phyloP scores from a whole-genome alignment of 1,140 invertebrate species.

The Halesus radiatus region DNA sequence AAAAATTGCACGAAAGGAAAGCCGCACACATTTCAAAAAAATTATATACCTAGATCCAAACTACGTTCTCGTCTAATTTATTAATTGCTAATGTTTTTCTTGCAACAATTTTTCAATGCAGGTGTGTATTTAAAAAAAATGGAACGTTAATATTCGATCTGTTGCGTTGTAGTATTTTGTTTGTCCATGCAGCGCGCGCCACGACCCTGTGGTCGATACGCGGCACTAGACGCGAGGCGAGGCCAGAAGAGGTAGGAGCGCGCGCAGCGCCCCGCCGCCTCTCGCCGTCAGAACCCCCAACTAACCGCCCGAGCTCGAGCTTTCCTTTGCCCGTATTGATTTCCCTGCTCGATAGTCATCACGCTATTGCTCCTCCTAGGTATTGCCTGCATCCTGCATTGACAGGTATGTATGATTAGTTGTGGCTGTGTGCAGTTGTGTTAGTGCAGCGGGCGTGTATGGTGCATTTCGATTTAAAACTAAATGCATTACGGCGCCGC shows the following conservation, averaged over 20 bases:
- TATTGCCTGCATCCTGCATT: not conserved
- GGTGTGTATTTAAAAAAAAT: not conserved
- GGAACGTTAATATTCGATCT: not conserved
- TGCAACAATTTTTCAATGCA: too few relatives aligned
- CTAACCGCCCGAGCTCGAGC: not conserved
- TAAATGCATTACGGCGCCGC: not conserved
- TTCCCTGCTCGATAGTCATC: slow-evolving; percentile 35
- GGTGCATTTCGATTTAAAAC: not conserved
- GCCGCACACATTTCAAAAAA: too few relatives aligned
- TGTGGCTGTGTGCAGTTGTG: not conserved
- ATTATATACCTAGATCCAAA: too few relatives aligned
- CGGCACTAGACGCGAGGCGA: slow-evolving; percentile 27
- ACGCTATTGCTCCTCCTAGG: slow-evolving; percentile 4
- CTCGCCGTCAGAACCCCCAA: not conserved
- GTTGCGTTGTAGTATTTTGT: not conserved
- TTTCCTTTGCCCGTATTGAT: slow-evolving; percentile 40
- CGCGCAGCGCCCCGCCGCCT: slow-evolving; percentile 25
- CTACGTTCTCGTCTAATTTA: too few relatives aligned
- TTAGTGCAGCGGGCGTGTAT: not conserved
- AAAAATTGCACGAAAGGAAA: too few relatives aligned
- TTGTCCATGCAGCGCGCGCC: not conserved
- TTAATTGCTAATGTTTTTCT: too few relatives aligned
- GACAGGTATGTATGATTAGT: not conserved
- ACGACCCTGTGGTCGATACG: slow-evolving; percentile 37
- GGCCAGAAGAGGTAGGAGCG: slow-evolving; percentile 19